Percentiles rank a stretch among this genome's conserved stretches.
These are phyloP conservation scores for Parapsyche elsis DNA, from an alignment of 1,140 invertebrate species.

Conservation along the genomic window DNA sequence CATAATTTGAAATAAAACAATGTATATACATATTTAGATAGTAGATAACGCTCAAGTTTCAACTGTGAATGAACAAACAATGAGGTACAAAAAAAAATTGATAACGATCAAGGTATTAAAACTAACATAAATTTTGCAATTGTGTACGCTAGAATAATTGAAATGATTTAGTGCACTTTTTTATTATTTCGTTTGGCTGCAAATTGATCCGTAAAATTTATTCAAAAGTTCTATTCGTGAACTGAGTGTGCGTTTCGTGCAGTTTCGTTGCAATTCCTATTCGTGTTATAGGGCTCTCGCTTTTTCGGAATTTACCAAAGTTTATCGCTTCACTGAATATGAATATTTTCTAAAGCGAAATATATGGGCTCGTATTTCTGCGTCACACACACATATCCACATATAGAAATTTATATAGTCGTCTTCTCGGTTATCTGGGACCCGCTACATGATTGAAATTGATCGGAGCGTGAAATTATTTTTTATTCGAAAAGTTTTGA, in stretches of 20 bases:
- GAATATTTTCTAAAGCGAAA: slow-evolving; percentile 11
- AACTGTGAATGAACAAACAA: neutral
- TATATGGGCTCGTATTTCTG: neutral
- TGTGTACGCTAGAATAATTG: no score
- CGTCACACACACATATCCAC: neutral
- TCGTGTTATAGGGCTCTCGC: neutral
- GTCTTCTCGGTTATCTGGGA: slow-evolving; percentile 21
- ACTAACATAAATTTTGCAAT: no score
- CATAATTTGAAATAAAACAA: neutral
- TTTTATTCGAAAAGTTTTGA: slow-evolving; percentile 37
- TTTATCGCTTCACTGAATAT: slow-evolving; percentile 23
- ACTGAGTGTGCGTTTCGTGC: no score
- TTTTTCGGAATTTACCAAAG: slow-evolving; percentile 1
- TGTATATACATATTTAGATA: neutral
- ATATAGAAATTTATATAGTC: slow-evolving; percentile 24
- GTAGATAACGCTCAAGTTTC: no score
- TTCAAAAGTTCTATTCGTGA: no score
- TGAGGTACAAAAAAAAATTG: neutral
- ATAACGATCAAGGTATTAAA: neutral
- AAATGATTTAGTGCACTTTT: no score
- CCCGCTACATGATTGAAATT: slow-evolving; percentile 40
- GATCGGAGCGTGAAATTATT: slow-evolving; percentile 48
- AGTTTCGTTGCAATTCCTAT: neutral
- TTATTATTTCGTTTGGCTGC: no score
- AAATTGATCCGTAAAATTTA: no score